Evolutionary conservation across 2,113 vertebrate species (phyloP), one percentile per base, ranked within the genome.

Genomic region (Tinamus guttatus): DNA sequence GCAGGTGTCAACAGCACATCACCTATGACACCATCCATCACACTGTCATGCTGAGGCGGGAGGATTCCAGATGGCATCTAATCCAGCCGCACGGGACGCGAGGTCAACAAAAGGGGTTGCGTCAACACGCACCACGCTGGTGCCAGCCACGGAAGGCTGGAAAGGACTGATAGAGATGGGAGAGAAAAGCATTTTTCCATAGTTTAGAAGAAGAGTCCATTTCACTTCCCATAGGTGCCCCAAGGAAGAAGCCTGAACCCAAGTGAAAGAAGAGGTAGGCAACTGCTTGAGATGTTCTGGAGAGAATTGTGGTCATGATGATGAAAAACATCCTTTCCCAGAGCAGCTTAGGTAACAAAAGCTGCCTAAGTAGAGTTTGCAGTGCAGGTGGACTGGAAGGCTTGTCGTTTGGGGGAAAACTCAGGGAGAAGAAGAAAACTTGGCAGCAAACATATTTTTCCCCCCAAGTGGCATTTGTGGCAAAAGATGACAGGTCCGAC

Each of bases 1-100:
- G 94, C 95, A 98, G 94, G 95, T 97, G 95, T 90, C 97, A 97
- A 45, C 83, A 89, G 73, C 64, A 7, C 19, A 54, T 89, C 92
- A 90, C 69, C 93, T 94, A 5, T 89, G 75, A 73, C 81, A 79
- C 74, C 81, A 77, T 92, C 92, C 93, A 81, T 96, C 91, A 96
- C 21, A 2, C 90, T 78, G 87, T 47, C 95, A 93, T 79, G 82
- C 68, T 77, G 47, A 87, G 71, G 18, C 68, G 34, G 52, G 52
- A 79, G 63, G 89, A 78, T 49, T 95, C 92, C 95, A 95, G 88
- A 67, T 71, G 58, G 80, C 89, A 90, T 79, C 70, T 32, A 62
- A 90, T 9, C 81, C 64, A 47, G 32, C 43, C 27, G 7, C 0
- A 22, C 13, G 2, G 64, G 54, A 80, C 0, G 2, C 30, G 1